Evolutionary conservation across 1,140 invertebrate genomes (phyloP).

Genomic region (Dendrolimus kikuchii): DNA sequence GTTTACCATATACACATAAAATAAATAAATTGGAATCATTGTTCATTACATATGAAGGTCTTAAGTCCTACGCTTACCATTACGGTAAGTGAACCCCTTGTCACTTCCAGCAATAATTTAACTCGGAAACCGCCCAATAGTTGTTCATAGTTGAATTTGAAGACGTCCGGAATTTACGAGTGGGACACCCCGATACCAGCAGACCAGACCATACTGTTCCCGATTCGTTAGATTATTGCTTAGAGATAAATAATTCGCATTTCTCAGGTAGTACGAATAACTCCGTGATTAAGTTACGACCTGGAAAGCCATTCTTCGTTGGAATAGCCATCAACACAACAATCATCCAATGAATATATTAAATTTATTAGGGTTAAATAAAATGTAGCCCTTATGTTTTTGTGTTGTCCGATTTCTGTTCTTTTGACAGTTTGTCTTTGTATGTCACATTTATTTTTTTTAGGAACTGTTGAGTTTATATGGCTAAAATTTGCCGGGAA

Average conservation of each 20-base stretch:
- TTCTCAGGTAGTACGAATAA: constrained; percentile 10
- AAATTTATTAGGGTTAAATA: no score
- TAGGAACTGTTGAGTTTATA: no score
- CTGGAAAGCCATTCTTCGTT: not conserved
- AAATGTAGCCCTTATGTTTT: no score
- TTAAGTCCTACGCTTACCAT: not conserved
- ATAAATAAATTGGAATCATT: no score
- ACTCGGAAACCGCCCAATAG: constrained; percentile 51
- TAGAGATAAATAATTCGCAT: constrained; percentile 46
- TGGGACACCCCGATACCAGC: constrained; percentile 49
- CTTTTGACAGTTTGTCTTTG: no score
- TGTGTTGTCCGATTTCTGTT: no score
- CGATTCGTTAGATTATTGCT: constrained; percentile 45
- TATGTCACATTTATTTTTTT: no score
- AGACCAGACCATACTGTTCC: constrained; percentile 48
- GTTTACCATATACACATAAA: no score
- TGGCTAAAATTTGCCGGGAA: no score
- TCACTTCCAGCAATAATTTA: constrained; percentile 28
- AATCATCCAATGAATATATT: no score
- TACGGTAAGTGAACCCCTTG: not conserved
- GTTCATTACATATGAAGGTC: not conserved
- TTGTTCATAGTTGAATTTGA: constrained; percentile 69
- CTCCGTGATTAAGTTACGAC: not conserved
- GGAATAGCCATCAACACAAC: constrained; percentile 3
- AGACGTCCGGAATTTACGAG: constrained; percentile 67